A percentile compares a stretch with the other conserved stretches of the same genome.
These are phyloP conservation scores for Tinea semifulvella DNA, from an alignment of 2,888 invertebrate species.

Conservation along the genomic window DNA sequence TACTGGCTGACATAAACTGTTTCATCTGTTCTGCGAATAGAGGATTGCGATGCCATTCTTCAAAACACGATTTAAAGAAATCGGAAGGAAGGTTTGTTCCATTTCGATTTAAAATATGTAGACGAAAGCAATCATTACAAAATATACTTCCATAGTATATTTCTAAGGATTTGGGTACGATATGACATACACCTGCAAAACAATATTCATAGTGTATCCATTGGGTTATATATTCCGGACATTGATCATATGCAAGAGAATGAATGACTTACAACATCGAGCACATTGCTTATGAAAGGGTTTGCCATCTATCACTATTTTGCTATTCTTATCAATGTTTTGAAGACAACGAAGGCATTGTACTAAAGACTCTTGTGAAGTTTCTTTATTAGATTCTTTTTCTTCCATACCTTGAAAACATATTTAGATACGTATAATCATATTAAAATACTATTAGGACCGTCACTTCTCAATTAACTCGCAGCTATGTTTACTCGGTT, in stretches of 20 bases:
- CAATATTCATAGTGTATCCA: too few species aligned
- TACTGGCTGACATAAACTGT: slow-evolving; percentile 39
- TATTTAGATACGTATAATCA: too few species aligned
- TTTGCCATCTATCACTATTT: slow-evolving; percentile 43
- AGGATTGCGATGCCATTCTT: slow-evolving; percentile 48
- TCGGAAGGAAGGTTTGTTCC: slow-evolving; percentile 40
- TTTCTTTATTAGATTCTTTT: too few species aligned
- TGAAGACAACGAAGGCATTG: slow-evolving; percentile 48
- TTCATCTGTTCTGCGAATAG: slow-evolving; percentile 43
- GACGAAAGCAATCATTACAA: slow-evolving; percentile 51
- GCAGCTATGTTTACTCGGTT: too few species aligned
- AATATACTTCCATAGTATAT: slow-evolving; percentile 58
- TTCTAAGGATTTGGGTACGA: slow-evolving; percentile 41
- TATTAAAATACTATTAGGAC: too few species aligned
- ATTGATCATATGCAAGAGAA: too few species aligned
- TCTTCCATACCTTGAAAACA: too few species aligned
- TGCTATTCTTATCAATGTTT: slow-evolving; percentile 33
- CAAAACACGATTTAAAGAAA: slow-evolving; percentile 49
- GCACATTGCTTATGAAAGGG: slow-evolving; percentile 48
- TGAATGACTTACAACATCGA: slow-evolving; percentile 54
- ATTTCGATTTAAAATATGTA: slow-evolving; percentile 37
- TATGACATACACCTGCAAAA: slow-evolving; percentile 42
- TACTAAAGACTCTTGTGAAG: too few species aligned
- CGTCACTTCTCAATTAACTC: too few species aligned
- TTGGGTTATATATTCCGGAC: too few species aligned